Evolutionary conservation across 2,113 vertebrate genomes (phyloP).

Genomic region (Chrysemys picta): DNA sequence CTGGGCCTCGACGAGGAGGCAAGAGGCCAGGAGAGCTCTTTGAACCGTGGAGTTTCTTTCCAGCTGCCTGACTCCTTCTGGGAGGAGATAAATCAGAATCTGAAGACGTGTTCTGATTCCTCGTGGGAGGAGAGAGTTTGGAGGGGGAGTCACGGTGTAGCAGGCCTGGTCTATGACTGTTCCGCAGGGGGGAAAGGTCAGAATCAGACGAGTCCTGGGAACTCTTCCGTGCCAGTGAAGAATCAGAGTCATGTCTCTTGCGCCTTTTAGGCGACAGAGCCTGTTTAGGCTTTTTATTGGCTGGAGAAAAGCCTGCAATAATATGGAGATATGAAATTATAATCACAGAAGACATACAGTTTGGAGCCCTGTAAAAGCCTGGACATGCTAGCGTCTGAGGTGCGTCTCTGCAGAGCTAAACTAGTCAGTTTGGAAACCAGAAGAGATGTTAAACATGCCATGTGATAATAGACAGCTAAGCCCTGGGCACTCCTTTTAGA

Average conservation of each 20-base stretch:
- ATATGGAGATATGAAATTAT: fast-evolving
- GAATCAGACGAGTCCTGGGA: conserved; percentile 31
- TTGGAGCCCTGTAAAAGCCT: fast-evolving
- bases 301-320: conserved; percentile 68
- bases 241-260: neutral
- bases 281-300: neutral
- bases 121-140: conserved; percentile 77
- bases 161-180: neutral
- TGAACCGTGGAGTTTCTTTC: neutral
- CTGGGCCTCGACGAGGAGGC: fast-evolving
- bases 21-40: neutral
- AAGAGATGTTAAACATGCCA: neutral
- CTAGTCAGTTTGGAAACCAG: neutral
- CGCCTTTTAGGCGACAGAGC: neutral
- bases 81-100: conserved; percentile 76
- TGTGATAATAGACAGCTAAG: neutral
- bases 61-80: conserved; percentile 40
- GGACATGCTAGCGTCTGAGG: fast-evolving
- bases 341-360: neutral
- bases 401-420: neutral
- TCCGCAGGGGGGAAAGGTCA: conserved; percentile 70
- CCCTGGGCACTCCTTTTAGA: neutral
- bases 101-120: conserved; percentile 58
- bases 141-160: conserved; percentile 63
- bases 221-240: conserved; percentile 32